Percentiles rank a stretch among this genome's conserved stretches.
phyloP scores from a whole-genome alignment of 2,888 invertebrate species.

The Cybosia mesomella region DNA sequence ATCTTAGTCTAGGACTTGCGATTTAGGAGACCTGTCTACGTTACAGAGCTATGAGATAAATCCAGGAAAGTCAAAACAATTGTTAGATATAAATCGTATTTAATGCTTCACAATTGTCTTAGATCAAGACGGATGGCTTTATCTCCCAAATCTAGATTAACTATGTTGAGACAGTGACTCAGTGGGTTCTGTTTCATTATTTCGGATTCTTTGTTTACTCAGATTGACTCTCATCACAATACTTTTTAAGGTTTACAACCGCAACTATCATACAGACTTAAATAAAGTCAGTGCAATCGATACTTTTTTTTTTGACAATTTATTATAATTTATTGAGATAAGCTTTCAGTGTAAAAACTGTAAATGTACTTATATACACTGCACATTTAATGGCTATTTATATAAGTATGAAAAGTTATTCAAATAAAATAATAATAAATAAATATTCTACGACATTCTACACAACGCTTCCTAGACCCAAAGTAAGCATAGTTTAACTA shows the following conservation, averaged over 20 bases:
- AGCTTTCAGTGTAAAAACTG: too few species aligned
- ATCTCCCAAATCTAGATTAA: conserved; percentile 57
- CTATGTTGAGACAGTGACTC: conserved; percentile 40
- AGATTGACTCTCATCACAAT: conserved; percentile 33
- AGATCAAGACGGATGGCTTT: conserved; percentile 55
- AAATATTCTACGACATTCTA: too few species aligned
- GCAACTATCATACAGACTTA: background rate
- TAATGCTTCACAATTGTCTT: conserved; percentile 50
- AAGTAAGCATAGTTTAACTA: too few species aligned
- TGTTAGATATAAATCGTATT: conserved; percentile 49
- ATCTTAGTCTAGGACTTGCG: background rate
- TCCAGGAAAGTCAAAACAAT: conserved; percentile 39
- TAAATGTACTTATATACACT: background rate
- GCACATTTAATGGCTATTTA: background rate
- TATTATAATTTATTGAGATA: too few species aligned
- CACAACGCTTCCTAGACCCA: too few species aligned
- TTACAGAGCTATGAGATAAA: conserved; percentile 17
- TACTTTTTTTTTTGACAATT: too few species aligned
- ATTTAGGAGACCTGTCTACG: conserved; percentile 6
- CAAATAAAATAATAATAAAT: too few species aligned
- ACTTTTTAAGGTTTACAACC: conserved; percentile 35
- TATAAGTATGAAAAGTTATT: background rate
- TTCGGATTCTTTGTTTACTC: conserved; percentile 42
- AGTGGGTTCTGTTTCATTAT: conserved; percentile 45
- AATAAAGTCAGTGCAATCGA: background rate